A percentile compares a stretch with the other conserved stretches of the same genome.
Conservation (phyloP, 1,140 invertebrate species). For the Stegodyphus mimosarum region DNA sequence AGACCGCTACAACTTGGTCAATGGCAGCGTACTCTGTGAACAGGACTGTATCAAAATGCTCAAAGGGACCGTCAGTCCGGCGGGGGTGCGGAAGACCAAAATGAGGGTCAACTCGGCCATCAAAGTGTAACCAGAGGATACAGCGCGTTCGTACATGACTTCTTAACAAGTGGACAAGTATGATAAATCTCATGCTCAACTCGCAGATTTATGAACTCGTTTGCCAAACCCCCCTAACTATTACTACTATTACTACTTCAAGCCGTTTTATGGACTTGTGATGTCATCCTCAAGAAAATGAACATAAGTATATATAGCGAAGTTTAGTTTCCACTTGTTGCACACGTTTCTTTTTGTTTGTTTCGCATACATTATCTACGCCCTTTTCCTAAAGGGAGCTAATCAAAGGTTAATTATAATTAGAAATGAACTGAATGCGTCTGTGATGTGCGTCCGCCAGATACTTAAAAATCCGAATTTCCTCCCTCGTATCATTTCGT, state of each 20-base stretch:
- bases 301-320: not conserved
- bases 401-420: no score
- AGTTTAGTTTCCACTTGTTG: slow-evolving; percentile 37
- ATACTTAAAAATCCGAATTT: not conserved
- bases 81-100: slow-evolving; percentile 61
- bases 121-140: slow-evolving; percentile 51
- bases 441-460: not conserved
- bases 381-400: no score
- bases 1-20: slow-evolving; percentile 89
- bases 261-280: not conserved
- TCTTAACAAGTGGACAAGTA: not conserved
- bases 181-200: not conserved
- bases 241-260: not conserved
- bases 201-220: no score
- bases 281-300: not conserved
- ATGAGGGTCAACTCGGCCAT: slow-evolving; percentile 61
- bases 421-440: no score
- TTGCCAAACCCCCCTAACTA: not conserved
- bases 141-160: not conserved
- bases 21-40: slow-evolving; percentile 87
- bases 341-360: slow-evolving; percentile 33
- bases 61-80: slow-evolving; percentile 69
- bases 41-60: slow-evolving; percentile 92
- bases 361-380: not conserved
- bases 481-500: not conserved